Evolutionary conservation across 1,140 invertebrate species (phyloP), one percentile per base, ranked within the genome.

Genomic region (Halotydeus destructor): DNA sequence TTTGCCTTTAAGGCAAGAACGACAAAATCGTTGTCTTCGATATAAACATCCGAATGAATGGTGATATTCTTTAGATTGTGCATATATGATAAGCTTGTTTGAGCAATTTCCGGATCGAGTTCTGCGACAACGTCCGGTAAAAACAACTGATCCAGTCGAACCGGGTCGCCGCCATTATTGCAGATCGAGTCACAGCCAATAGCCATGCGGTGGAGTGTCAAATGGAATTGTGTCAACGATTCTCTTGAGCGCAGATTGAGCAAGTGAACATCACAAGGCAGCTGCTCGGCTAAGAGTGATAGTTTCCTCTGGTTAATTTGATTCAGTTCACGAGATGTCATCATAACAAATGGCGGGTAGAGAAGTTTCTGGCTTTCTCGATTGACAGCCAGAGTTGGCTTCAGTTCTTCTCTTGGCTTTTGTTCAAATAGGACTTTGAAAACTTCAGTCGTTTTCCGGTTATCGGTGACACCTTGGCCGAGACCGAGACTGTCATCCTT

Each of bases 401-500:
- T 9, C 93, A 53, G 67, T 75, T 79, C 54, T 85, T 83, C 47
- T 76, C 75, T 33, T 78, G 72, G 1, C 72, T 60, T 0, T n/a
- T n/a, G n/a, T n/a, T 30, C 27, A 30, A 19, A 16, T 5, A 33
- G 12, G 5, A 16, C 12, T 33, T 33, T 19, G 4, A 33, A 4
- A 33, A 33, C 31, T 5, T 16, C n/a, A 81, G 83, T 41, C 66
- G 60, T 18, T 72, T 69, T n/a, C n/a, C n/a, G n/a, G 55, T 81
- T 89, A 52, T 93, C 85, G 0, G 81, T 69, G 0, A 93, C 68
- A n/a, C 82, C 84, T 57, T 91, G 81, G 3, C 78, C 76, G 69
- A 86, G 76, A 1, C 84, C 84, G 16, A 82, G 60, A 2, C 75
- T 74, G 52, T 91, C 85, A 52, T 88, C 81, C 53, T 79, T 82